Base-by-base conservation (phyloP, 2,888 invertebrate genomes). In the Andrena dorsata region DNA sequence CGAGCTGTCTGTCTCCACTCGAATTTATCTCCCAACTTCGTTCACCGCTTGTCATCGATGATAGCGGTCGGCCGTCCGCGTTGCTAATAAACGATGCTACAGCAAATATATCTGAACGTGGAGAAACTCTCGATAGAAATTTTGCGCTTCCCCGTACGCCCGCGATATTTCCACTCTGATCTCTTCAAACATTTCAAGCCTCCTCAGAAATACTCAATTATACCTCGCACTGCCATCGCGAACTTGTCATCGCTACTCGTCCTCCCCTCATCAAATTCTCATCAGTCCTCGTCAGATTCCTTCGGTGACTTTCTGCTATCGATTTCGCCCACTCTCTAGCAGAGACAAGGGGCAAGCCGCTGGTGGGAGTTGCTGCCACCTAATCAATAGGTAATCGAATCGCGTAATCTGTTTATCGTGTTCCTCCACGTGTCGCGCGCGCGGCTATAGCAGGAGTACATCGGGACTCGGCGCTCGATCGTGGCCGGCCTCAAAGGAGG, bases 341-440 rank as follows among this genome's bases (percentile, higher is more conserved):
- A 20, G 20, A 61, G 61, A 56, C 56, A 65, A 35, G 47, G 41
- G 56, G 5, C 63, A 6, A 6, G 23, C 30, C 69, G 60, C 49
- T 16, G 16, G 2, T 1, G 72, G 65, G 60, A 60, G 32, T 71
- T 65, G 28, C 47, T 65, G 32, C 23, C 30, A 8, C 23, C 51
- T 26, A 30, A 75, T 78, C 73, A 47, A 78, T 74, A 23, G 63
- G 61, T 70, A 74, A 74, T 76, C 80, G 70, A 65, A 61, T 65
- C 53, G 23, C 51, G 28, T 65, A 72, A 77, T 80, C 72, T 56
- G 71, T 80, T 77, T 77, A 77, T 77, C 77, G 77, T 28, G 47
- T 49, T 51, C n/a, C 20, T 28, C 47, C 72, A 72, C 66, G 61
- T 47, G 66, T 63, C 41, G 20, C 47, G 61, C 47, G 61, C 1